Base-by-base conservation (phyloP, 1,140 invertebrate genomes). In the Hesperophylax magnus region DNA sequence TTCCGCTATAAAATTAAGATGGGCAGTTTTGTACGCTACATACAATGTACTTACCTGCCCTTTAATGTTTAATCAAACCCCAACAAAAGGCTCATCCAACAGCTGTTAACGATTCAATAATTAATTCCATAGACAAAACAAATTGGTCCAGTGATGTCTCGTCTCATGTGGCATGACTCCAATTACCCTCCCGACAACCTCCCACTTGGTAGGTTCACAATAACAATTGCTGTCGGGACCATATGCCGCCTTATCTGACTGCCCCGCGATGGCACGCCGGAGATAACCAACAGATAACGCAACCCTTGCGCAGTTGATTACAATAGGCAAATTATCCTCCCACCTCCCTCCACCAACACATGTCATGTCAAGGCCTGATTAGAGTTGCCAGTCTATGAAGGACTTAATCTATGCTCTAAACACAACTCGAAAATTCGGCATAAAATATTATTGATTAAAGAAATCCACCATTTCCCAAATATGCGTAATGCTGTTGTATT, bases 221-320 rank as follows among this genome's bases (percentile, higher is more conserved):
- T 27, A 67, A 31, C 63, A 22, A 27, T 67, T 67, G 75, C 22
- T 77, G 75, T 77, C 75, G 58, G 53, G 8, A 47, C 75, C 75
- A 77, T 77, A 77, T 77, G 75, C 75, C 75, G 18, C 75, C 56
- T 63, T 77, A 77, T 77, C 75, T 34, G 58, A 0, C 60, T 27
- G 58, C n/a, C 18, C 72, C 71, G 39, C 39, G 54, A 77, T 63
- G 56, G 34, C 22, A 47, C 75, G 22, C 39, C 63, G 7, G 63
- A 77, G 75, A 77, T 77, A 77, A 47, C 58, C 18, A 5, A 15
- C 56, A 34, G 75, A 77, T 77, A 63, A 47, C 27, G 34, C 75
- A 77, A 77, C 75, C 75, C 75, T 77, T 77, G n/a, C 75, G 34
- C 58, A 58, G 60, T 47, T 63, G 54, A 77, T 77, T 61, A 61